Conservation (phyloP, 1,140 invertebrate genomes). For the Drosophila nasuta region DNA sequence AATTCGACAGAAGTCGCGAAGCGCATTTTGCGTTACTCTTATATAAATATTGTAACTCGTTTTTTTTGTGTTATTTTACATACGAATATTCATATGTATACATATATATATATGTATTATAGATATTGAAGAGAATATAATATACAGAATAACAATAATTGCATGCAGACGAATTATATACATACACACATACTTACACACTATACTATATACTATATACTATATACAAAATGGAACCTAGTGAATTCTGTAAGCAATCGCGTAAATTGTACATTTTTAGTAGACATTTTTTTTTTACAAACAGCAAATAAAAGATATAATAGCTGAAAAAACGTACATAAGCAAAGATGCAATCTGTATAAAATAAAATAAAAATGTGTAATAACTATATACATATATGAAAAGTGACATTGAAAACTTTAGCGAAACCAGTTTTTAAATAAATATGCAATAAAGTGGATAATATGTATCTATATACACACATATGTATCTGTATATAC, state of each 20-base stretch:
- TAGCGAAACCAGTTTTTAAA: constrained; percentile 65
- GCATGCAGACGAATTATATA: constrained; percentile 26
- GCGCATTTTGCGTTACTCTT: constrained; percentile 44
- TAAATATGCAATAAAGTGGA: constrained; percentile 23
- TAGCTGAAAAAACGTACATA: constrained; percentile 7
- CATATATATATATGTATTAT: constrained; percentile 14
- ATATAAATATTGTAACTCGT: constrained; percentile 75
- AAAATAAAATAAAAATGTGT: constrained; percentile 24
- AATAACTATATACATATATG: constrained; percentile 14
- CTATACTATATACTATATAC: background rate
- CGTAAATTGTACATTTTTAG: constrained; percentile 69
- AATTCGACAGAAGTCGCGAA: background rate
- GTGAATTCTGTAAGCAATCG: constrained; percentile 68
- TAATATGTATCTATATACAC: constrained; percentile 29
- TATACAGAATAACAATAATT: constrained; percentile 13
- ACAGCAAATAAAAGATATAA: constrained; percentile 11
- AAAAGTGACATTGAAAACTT: constrained; percentile 5
- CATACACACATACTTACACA: constrained; percentile 11
- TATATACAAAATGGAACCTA: constrained; percentile 22
- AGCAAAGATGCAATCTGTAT: constrained; percentile 58
- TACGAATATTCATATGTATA: constrained; percentile 15
- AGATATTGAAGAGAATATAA: constrained; percentile 3
- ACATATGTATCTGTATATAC: constrained; percentile 14
- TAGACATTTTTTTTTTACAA: constrained; percentile 71
- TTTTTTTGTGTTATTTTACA: constrained; percentile 61